These are phyloP conservation scores for Mycalesis mineus DNA, from an alignment of 2,888 invertebrate genomes.

Conservation along the genomic window DNA sequence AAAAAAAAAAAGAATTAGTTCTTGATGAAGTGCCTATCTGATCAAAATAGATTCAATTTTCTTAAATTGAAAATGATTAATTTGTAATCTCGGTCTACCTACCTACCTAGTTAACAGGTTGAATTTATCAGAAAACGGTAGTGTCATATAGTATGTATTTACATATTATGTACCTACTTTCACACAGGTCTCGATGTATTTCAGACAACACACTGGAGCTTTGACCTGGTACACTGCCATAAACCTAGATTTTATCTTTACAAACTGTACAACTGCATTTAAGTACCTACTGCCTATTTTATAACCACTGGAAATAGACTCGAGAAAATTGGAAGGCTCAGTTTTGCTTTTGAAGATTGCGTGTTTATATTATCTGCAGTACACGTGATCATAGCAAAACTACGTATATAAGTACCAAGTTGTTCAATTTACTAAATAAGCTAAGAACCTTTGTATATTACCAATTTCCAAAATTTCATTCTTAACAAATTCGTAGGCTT, in stretches of 20 bases:
- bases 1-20: too few species aligned
- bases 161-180: constrained; percentile 16
- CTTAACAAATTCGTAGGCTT: too few species aligned
- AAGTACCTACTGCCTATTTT: constrained; percentile 14
- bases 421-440: too few species aligned
- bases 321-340: not conserved
- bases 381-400: too few species aligned
- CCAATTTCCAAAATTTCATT: too few species aligned
- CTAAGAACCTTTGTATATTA: too few species aligned
- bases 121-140: not conserved
- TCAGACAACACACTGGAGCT: constrained; percentile 27
- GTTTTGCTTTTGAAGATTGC: too few species aligned
- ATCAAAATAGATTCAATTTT: too few species aligned
- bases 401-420: too few species aligned
- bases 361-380: too few species aligned
- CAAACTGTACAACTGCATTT: constrained; percentile 9
- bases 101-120: constrained; percentile 1
- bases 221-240: constrained; percentile 31
- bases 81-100: not conserved
- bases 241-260: constrained; percentile 33
- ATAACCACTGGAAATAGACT: constrained; percentile 7
- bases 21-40: too few species aligned
- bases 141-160: not conserved
- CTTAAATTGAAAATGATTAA: too few species aligned
- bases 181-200: constrained; percentile 24